Conservation (phyloP, 2,797 vertebrate genomes). For the Propithecus perrieri region DNA sequence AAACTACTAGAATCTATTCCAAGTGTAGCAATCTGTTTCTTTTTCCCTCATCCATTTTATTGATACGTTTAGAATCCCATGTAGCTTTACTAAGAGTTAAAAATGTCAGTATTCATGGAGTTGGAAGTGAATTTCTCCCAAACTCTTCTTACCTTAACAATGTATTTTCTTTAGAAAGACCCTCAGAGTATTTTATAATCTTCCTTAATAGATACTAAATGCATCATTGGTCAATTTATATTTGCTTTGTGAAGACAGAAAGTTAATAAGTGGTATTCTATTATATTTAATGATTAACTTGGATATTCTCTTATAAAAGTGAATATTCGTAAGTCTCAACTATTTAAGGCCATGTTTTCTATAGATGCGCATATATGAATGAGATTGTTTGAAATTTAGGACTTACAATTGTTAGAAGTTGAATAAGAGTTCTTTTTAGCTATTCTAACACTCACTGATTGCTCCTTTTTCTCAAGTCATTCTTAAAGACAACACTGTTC, state of each 20-base stretch:
- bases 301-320: conserved; percentile 2
- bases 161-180: conserved; percentile 46
- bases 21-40: background rate
- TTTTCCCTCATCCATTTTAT: background rate
- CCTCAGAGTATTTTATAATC: background rate
- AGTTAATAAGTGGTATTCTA: background rate
- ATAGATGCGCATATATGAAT: conserved; percentile 13
- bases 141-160: background rate
- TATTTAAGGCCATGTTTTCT: background rate
- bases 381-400: conserved; percentile 35
- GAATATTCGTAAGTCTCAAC: background rate
- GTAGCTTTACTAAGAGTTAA: background rate
- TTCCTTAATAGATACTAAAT: background rate
- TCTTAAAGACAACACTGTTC: background rate
- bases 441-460: background rate
- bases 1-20: background rate
- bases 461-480: background rate
- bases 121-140: background rate
- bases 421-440: conserved; percentile 25
- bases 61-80: background rate
- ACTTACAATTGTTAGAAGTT: conserved; percentile 40
- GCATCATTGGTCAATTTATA: background rate
- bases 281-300: conserved; percentile 5
- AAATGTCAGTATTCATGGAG: background rate
- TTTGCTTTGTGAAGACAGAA: conserved; percentile 31